Evolutionary conservation across 2,113 vertebrate genomes (phyloP).

Genomic region (Motacilla tschutschensis): DNA sequence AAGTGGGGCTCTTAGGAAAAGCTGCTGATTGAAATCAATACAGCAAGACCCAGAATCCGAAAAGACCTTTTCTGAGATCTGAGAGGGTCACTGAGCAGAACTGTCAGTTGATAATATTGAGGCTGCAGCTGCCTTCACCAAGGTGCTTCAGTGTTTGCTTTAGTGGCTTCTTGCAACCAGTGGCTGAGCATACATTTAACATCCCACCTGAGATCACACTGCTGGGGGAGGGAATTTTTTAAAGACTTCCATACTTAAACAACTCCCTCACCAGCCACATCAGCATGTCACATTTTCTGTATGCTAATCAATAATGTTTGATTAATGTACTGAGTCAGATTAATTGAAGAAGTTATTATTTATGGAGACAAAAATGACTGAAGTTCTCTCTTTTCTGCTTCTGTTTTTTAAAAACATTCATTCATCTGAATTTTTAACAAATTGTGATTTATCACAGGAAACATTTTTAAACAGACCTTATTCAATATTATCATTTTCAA

Average conservation of each 20-base stretch:
- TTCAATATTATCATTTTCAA: conserved; percentile 13
- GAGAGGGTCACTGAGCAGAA: conserved; percentile 76
- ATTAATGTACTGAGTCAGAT: conserved; percentile 35
- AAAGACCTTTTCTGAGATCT: conserved; percentile 70
- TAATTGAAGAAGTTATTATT: conserved; percentile 24
- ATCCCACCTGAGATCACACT: conserved; percentile 12
- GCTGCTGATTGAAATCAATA: conserved; percentile 82
- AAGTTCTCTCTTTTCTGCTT: conserved; percentile 1
- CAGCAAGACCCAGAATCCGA: conserved; percentile 71
- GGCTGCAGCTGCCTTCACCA: conserved; percentile 69
- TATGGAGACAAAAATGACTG: not conserved
- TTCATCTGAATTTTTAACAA: conserved; percentile 12
- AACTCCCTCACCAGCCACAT: not conserved
- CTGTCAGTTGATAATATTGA: conserved; percentile 60
- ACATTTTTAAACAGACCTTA: not conserved
- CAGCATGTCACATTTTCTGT: not conserved
- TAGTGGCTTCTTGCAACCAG: conserved; percentile 66
- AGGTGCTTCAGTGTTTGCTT: conserved; percentile 77
- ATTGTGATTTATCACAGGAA: not conserved
- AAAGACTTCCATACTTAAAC: not conserved
- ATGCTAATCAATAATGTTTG: conserved; percentile 45
- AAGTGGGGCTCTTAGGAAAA: conserved; percentile 74
- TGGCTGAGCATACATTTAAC: conserved; percentile 71
- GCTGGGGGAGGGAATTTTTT: conserved; percentile 25
- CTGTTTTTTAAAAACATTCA: not conserved